These are phyloP conservation scores for Notoglanidium macrostoma DNA, from an alignment of 2,797 vertebrate genomes.

Conservation along the genomic window DNA sequence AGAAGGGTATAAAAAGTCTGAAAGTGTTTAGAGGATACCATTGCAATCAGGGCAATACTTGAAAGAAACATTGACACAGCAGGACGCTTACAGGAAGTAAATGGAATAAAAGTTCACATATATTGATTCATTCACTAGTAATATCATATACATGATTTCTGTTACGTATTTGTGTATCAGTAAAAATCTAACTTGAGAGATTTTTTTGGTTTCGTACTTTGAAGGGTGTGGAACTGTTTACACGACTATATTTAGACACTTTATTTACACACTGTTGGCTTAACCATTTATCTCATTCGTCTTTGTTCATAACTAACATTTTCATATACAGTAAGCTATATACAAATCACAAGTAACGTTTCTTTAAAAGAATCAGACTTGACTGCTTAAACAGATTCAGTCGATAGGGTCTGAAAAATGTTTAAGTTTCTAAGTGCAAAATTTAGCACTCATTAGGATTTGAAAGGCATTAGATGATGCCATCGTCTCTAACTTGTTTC, in stretches of 20 bases:
- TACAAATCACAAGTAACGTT: neutral
- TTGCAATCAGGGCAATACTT: neutral
- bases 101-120: neutral
- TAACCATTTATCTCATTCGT: neutral
- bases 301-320: neutral
- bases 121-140: neutral
- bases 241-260: no score
- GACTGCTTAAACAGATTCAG: neutral
- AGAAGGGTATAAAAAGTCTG: neutral
- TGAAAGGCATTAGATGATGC: neutral
- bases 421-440: neutral
- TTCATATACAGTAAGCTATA: neutral
- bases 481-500: neutral
- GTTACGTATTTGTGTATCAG: neutral
- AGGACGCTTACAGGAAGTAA: neutral
- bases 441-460: neutral
- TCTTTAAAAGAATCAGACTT: neutral
- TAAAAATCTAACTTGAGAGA: neutral
- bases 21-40: neutral
- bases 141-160: neutral
- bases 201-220: neutral
- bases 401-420: neutral
- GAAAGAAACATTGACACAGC: no score
- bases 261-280: neutral
- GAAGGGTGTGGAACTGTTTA: neutral